Evolutionary conservation across 2,797 vertebrate species (phyloP).

Genomic region (Acropternis orthonyx): DNA sequence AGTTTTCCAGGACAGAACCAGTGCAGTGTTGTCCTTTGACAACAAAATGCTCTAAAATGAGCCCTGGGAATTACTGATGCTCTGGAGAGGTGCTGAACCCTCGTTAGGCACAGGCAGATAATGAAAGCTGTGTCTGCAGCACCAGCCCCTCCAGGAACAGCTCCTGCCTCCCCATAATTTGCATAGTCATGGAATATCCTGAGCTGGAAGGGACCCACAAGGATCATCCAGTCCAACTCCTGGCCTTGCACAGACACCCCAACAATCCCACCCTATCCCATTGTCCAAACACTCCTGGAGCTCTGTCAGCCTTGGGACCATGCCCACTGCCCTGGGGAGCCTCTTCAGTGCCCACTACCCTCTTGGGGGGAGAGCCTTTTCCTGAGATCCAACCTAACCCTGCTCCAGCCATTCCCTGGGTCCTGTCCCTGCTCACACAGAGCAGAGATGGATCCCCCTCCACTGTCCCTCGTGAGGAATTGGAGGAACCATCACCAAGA

Average conservation of each 20-base stretch:
- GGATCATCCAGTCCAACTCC: neutral
- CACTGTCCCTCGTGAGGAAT: neutral
- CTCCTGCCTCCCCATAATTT: accelerated
- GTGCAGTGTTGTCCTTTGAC: neutral
- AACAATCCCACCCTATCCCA: neutral
- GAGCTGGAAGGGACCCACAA: neutral
- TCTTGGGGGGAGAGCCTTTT: neutral
- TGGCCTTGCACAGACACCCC: neutral
- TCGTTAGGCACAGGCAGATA: accelerated
- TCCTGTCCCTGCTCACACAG: neutral
- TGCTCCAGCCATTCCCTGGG: neutral
- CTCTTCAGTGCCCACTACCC: neutral
- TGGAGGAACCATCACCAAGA: neutral
- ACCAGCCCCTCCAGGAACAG: neutral
- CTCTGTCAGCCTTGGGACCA: neutral
- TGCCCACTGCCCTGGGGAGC: neutral
- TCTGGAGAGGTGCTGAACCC: neutral
- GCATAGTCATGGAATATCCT: neutral
- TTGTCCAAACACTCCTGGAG: neutral
- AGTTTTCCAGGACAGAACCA: neutral
- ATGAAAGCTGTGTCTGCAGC: neutral
- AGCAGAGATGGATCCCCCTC: neutral
- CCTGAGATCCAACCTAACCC: neutral
- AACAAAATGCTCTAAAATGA: neutral
- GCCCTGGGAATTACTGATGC: neutral